Evolutionary conservation across 1,140 invertebrate genomes (phyloP).

Genomic region (Bemisia tabaci): DNA sequence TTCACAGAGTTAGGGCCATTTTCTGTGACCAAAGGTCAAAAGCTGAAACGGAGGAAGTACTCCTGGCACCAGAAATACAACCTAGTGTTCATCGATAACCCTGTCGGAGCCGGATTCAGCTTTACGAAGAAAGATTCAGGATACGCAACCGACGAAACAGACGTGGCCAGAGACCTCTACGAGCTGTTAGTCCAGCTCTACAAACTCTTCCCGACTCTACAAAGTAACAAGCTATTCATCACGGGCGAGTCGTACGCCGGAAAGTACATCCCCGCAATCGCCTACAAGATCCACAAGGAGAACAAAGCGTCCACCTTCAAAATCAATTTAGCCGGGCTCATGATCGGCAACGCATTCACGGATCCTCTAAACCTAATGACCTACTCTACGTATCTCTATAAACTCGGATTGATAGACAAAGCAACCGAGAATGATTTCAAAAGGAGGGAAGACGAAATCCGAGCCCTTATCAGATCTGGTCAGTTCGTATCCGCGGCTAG

Average conservation of each 20-base stretch:
- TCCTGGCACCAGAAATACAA: slow-evolving; percentile 62
- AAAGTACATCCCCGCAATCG: slow-evolving; percentile 66
- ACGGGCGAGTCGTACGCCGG: slow-evolving; percentile 81
- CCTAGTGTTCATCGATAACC: slow-evolving; percentile 76
- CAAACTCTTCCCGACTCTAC: slow-evolving; percentile 49
- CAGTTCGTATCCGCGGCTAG: slow-evolving; percentile 30
- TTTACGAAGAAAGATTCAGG: slow-evolving; percentile 48
- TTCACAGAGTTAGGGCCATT: slow-evolving; percentile 50
- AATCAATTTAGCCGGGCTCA: slow-evolving; percentile 50
- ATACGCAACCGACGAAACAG: slow-evolving; percentile 48
- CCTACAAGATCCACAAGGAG: slow-evolving; percentile 56
- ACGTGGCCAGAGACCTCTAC: slow-evolving; percentile 26
- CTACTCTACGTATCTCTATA: slow-evolving; percentile 69
- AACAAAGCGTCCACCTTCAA: slow-evolving; percentile 41
- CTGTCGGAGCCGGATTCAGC: slow-evolving; percentile 67
- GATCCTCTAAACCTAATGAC: slow-evolving; percentile 64
- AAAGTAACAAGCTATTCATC: slow-evolving; percentile 53
- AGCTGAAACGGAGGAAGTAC: slow-evolving; percentile 27
- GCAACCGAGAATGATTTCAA: neutral
- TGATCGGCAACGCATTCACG: slow-evolving; percentile 72
- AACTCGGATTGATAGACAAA: slow-evolving; percentile 41
- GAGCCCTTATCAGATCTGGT: neutral
- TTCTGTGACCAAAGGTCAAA: slow-evolving; percentile 13
- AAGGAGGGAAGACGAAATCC: neutral
- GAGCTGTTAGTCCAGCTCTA: slow-evolving; percentile 45